Percentiles rank a stretch among this genome's conserved stretches.
phyloP scores from a whole-genome alignment of 2,888 invertebrate genomes.

The Lysandra bellargus region DNA sequence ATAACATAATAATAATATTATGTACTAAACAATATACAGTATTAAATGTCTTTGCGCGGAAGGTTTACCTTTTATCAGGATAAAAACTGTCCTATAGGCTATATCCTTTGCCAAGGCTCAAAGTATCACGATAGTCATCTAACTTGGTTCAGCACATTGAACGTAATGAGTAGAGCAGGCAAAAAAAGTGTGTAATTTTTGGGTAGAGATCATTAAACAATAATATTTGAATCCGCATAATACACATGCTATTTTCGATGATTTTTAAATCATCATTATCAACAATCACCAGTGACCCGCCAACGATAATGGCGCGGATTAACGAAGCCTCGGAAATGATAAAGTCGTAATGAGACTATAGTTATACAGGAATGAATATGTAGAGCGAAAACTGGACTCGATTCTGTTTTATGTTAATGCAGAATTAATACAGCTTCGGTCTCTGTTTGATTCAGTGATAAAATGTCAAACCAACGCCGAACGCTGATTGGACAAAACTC shows the following conservation, averaged over 20 bases:
- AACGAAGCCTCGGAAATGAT: slow-evolving; percentile 1
- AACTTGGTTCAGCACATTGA: no score
- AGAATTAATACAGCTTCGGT: not conserved
- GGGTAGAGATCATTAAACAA: not conserved
- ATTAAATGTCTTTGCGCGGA: no score
- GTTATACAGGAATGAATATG: not conserved
- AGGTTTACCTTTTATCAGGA: no score
- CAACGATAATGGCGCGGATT: not conserved
- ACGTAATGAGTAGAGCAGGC: no score
- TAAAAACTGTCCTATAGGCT: no score
- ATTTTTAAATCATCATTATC: not conserved
- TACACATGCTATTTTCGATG: not conserved
- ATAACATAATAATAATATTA: no score
- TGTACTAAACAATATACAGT: no score
- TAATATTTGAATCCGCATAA: not conserved
- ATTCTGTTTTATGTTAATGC: not conserved
- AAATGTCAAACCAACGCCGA: no score
- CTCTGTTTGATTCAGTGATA: not conserved
- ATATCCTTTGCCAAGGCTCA: no score
- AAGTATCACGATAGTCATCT: no score
- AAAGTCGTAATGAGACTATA: slow-evolving; percentile 7
- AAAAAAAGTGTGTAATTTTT: no score
- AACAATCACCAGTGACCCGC: not conserved
- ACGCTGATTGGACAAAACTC: no score
- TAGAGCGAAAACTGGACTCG: not conserved